Evolutionary conservation across 2,888 invertebrate genomes (phyloP), one percentile per base, ranked within the genome.

Genomic region (Cataglyphis cursor): DNA sequence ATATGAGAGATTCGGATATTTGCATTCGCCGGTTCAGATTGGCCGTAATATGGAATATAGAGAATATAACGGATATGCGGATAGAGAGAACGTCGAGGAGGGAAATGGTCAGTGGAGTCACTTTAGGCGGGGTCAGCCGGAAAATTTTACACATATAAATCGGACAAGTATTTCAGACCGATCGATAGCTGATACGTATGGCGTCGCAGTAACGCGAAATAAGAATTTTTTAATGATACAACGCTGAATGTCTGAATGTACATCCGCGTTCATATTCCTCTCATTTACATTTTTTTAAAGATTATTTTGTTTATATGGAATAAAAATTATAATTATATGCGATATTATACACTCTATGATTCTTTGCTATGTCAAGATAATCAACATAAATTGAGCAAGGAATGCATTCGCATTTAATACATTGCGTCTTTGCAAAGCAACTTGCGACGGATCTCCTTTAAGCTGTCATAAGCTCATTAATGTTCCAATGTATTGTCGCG

Each of bases 1-100:
- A 89, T 88, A 89, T 86, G 88, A 86, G 88, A 87, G 81, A 84
- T 64, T 65, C 54, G 81, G 66, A 80, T 76, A 80, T 85, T 70
- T 85, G 83, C 73, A 74, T 78, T 83, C 70, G 73, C 57, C 74
- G 54, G 70, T 74, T 72, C 81, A 82, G 85, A 84, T 82, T 73
- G 83, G 66, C 72, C 84, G 84, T 84, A 87, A 87, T 86, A 87
- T 81, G 66, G 84, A 82, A 82, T 82, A 68, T 85, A 82, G 81
- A 68, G 84, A 86, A 82, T 84, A 80, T 81, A 82, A 70, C 18
- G 57, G 31, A 65, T 74, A 72, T 54, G 65, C 62, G n/a, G n/a
- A 51, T 28, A 28, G 51, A n/a, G 51, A 64, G 78, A 85, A 83
- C 70, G 81, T 82, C 62, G 70, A 80, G 51, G 48, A 62, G 78